Evolutionary conservation across 2,113 vertebrate genomes (phyloP).

Genomic region (Orthonyx spaldingii): DNA sequence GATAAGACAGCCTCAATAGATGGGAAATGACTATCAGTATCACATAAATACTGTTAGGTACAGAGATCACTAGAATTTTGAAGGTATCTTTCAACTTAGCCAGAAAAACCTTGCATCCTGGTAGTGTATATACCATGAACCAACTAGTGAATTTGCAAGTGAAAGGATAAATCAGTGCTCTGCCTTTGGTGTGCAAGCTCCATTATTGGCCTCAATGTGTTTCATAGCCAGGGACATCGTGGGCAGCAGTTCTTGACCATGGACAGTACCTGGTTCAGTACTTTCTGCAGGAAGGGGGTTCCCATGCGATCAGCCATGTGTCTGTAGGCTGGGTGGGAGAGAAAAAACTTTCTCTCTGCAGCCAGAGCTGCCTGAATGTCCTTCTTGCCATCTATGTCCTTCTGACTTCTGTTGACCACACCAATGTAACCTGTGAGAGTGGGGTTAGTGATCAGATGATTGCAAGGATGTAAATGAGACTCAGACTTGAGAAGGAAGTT

Average conservation of each 20-base stretch:
- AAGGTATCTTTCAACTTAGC: background rate
- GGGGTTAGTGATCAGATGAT: background rate
- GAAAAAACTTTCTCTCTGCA: slow-evolving; percentile 95
- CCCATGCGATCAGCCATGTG: slow-evolving; percentile 99
- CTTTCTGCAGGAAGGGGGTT: slow-evolving; percentile 93
- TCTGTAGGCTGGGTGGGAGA: slow-evolving; percentile 92
- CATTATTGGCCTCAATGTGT: background rate
- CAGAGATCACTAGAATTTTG: background rate
- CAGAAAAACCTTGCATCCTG: background rate
- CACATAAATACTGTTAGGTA: background rate
- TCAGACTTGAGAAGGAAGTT: background rate
- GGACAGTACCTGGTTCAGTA: slow-evolving; percentile 89
- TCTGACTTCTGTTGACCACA: slow-evolving; percentile 97
- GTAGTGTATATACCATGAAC: background rate
- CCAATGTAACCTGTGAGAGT: slow-evolving; percentile 86
- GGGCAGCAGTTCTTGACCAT: background rate
- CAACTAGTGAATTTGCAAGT: background rate
- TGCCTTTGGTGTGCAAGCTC: background rate
- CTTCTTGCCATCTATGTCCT: slow-evolving; percentile 97
- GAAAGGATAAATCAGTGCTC: background rate
- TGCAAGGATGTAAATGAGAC: background rate
- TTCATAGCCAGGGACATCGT: background rate
- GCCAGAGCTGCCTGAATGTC: slow-evolving; percentile 93
- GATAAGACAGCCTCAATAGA: background rate
- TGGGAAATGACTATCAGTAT: background rate